These are phyloP conservation scores for Chondrilla cf. caribensis DNA, from an alignment of 37 sponge, comb jelly and placozoan species.

Conservation along the genomic window DNA sequence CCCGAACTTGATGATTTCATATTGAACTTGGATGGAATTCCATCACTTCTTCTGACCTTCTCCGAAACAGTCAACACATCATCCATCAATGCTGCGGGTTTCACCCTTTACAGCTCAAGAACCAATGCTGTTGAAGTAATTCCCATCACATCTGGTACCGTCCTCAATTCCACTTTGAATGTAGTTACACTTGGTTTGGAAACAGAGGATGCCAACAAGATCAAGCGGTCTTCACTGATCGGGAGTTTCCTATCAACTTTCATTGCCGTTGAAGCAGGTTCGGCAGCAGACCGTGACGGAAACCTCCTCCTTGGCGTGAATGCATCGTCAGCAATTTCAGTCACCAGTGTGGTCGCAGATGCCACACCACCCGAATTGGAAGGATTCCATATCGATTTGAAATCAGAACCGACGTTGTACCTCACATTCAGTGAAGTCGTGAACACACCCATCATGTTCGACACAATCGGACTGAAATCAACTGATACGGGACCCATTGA, in stretches of 20 bases:
- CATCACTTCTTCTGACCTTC: slow-evolving; percentile 67
- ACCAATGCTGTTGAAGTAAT: slow-evolving; percentile 10
- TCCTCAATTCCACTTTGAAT: slow-evolving; percentile 12
- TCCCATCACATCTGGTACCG: slow-evolving; percentile 26
- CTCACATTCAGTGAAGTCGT: slow-evolving; percentile 87
- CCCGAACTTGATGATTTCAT: slow-evolving; percentile 54
- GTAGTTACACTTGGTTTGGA: slow-evolving; percentile 39
- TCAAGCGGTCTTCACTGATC: slow-evolving; percentile 50
- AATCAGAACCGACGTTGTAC: slow-evolving; percentile 39
- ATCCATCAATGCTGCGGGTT: slow-evolving; percentile 45
- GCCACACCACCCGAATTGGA: slow-evolving; percentile 42
- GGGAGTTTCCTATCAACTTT: slow-evolving; percentile 55
- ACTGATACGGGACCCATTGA: background rate
- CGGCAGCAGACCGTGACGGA: slow-evolving; percentile 59
- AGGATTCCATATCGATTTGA: slow-evolving; percentile 51
- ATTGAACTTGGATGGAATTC: slow-evolving; percentile 65
- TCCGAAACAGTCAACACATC: slow-evolving; percentile 64
- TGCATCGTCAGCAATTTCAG: slow-evolving; percentile 36
- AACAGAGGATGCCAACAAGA: slow-evolving; percentile 54
- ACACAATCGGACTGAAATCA: slow-evolving; percentile 30
- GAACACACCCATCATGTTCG: slow-evolving; percentile 50
- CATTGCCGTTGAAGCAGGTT: slow-evolving; percentile 33
- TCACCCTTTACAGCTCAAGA: slow-evolving; percentile 63
- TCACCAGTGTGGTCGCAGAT: slow-evolving; percentile 35
- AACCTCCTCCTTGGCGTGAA: slow-evolving; percentile 48